phyloP scores from a whole-genome alignment of 2,888 invertebrate genomes.

The Pristionchus fissidentatus region DNA sequence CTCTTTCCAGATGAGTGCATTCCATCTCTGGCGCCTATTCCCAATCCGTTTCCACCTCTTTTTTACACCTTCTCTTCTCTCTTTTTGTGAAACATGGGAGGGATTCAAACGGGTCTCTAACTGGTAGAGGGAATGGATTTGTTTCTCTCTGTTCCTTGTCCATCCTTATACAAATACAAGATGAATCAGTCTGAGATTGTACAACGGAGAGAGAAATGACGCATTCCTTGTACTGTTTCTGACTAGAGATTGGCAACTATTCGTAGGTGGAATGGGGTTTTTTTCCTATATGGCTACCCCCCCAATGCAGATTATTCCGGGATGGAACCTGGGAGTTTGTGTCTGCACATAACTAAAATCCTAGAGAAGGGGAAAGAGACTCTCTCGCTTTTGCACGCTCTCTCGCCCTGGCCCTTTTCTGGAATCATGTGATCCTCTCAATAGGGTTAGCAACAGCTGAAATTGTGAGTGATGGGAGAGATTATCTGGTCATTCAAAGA shows the following conservation, averaged over 20 bases:
- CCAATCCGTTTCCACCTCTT: slow-evolving; percentile 22
- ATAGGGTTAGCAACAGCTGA: slow-evolving; percentile 6
- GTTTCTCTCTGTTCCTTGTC: background rate
- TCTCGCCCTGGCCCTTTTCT: no score
- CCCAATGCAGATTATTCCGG: no score
- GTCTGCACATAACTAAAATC: no score
- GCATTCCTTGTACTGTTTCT: no score
- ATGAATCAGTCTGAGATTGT: slow-evolving; percentile 34
- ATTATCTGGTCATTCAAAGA: slow-evolving; percentile 13
- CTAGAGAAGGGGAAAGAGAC: no score
- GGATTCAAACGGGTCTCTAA: slow-evolving; percentile 27
- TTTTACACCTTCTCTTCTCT: slow-evolving; percentile 3
- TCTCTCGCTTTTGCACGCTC: no score
- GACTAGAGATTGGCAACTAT: no score
- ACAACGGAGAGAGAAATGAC: background rate
- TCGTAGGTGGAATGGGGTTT: no score
- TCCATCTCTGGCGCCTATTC: slow-evolving; percentile 36
- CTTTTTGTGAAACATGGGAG: slow-evolving; percentile 20
- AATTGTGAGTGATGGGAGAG: slow-evolving; percentile 3
- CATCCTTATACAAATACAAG: slow-evolving; percentile 35
- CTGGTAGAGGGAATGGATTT: background rate
- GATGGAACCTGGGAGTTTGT: no score
- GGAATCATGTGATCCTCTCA: no score
- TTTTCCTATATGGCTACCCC: no score
- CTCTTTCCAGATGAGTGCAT: slow-evolving; percentile 27